phyloP scores from a whole-genome alignment of 2,797 vertebrate species.

The Prionace glauca region DNA sequence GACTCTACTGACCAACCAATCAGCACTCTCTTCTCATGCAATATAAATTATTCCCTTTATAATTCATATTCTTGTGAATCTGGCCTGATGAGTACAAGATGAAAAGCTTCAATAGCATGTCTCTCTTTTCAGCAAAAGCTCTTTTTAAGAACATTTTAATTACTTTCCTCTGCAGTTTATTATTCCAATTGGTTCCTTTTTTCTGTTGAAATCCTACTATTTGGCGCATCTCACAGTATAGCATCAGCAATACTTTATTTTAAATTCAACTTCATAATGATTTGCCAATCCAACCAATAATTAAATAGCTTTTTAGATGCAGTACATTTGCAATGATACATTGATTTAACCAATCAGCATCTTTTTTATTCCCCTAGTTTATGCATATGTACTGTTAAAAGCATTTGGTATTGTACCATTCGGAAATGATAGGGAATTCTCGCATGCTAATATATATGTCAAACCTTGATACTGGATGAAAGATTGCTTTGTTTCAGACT shows the following conservation, averaged over 20 bases:
- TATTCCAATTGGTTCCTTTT: neutral
- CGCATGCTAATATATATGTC: constrained; percentile 27
- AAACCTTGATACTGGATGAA: constrained; percentile 27
- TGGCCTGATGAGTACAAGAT: too few relatives aligned
- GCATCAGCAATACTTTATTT: neutral
- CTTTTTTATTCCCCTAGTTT: neutral
- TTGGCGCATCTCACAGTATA: neutral
- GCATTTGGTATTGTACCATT: neutral
- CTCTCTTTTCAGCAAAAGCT: neutral
- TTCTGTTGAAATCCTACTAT: constrained; percentile 3
- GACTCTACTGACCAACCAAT: too few relatives aligned
- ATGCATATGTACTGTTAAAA: neutral
- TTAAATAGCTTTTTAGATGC: neutral
- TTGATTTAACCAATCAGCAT: neutral
- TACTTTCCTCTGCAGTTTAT: neutral
- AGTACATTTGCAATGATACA: neutral
- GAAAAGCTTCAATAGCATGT: too few relatives aligned
- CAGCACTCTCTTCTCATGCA: too few relatives aligned
- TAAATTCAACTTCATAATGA: neutral
- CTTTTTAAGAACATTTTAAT: neutral
- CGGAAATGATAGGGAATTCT: neutral
- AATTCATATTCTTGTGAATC: too few relatives aligned
- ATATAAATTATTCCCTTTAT: too few relatives aligned
- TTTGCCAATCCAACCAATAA: neutral
- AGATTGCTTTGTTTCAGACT: constrained; percentile 38